phyloP scores from a whole-genome alignment of 2,113 vertebrate genomes.

The Ctenodactylus gundi region DNA sequence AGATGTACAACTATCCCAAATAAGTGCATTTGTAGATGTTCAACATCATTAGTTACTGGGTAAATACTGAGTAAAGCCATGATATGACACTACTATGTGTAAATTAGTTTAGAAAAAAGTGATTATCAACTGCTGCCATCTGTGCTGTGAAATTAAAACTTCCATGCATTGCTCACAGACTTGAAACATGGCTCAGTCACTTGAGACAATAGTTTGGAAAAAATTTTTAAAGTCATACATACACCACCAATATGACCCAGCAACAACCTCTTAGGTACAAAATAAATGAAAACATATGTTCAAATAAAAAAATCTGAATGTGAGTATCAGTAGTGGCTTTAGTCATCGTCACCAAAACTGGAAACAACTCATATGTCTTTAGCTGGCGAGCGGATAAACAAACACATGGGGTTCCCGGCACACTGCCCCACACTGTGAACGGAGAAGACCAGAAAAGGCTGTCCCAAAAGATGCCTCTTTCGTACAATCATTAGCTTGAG shows the following conservation, averaged over 20 bases:
- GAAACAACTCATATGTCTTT: background rate
- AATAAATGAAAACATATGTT: constrained; percentile 22
- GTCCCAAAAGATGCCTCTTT: too few relatives aligned
- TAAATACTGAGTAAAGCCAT: background rate
- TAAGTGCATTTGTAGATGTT: background rate
- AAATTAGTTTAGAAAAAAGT: background rate
- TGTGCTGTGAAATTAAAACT: background rate
- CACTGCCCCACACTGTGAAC: background rate
- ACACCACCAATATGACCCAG: background rate
- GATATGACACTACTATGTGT: background rate
- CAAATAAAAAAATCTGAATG: constrained; percentile 19
- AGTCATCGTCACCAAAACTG: background rate
- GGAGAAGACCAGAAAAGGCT: background rate
- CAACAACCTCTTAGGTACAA: background rate
- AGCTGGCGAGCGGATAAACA: background rate
- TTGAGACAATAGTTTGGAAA: background rate
- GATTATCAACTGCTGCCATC: background rate
- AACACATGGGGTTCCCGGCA: background rate
- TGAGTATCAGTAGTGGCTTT: background rate
- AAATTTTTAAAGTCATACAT: background rate
- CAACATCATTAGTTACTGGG: background rate
- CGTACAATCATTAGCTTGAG: background rate
- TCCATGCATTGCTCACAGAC: background rate
- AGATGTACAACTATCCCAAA: background rate
- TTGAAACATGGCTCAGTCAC: background rate